Base-by-base conservation (phyloP, 2,888 invertebrate genomes). In the Dynastes maya region DNA sequence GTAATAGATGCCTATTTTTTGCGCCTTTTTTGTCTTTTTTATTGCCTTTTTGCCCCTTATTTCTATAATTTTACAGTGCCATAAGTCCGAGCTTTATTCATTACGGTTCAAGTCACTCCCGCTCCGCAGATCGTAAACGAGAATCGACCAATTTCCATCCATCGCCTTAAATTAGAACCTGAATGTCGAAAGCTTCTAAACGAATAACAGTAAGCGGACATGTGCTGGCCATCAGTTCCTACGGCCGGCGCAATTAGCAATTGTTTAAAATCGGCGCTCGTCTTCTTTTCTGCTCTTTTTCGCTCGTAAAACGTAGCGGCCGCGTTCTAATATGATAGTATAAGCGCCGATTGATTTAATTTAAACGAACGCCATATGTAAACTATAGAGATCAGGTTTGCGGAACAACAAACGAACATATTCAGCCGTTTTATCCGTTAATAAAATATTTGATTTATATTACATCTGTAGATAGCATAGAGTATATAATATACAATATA, bases 361-460 rank as follows among this genome's bases (percentile, higher is more conserved):
- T 65, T 65, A 40, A 16, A 65, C n/a, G 11, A 65, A 40, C 65
- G 40, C 65, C 65, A 65, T 65, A 65, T 65, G 65, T 40, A 65
- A 40, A 32, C 40, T 37, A 40, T 32, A 65, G 40, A 65, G 37
- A 32, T 65, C 40, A 32, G n/a, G 32, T 65, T 37, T 65, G 13
- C 29, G 16, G 37, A 16, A 65, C 32, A 65, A 65, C 16, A n/a
- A 53, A 16, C 8, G 16, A 53, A 16, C 5, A 2, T 16, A 53
- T 16, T n/a, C 5, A 2, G 53, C 13, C n/a, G n/a, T n/a, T n/a
- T n/a, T n/a, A 3, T n/a, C n/a, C 13, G 16, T 53, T 53, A 53
- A 53, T 16, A 13, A 53, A 53, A 53, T n/a, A 53, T 53, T 53
- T 53, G 6, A 53, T 53, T 53, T 53, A 13, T 53, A n/a, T 5